Evolutionary conservation across 2,888 invertebrate species (phyloP).

Genomic region (Pollenia angustigena): DNA sequence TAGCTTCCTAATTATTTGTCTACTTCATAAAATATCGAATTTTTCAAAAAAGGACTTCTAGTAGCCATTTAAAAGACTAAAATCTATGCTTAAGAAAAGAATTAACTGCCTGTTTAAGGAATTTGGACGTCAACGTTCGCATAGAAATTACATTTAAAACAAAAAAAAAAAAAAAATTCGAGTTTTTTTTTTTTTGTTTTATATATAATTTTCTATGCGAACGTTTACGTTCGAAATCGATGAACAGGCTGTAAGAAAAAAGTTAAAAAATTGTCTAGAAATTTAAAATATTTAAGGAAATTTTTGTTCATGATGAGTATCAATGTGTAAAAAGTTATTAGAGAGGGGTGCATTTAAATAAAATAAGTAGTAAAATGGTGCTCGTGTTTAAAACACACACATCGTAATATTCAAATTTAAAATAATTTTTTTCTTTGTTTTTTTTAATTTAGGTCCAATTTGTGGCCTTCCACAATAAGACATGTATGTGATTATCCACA

Average conservation of each 20-base stretch:
- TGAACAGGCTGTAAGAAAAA: no score
- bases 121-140: no score
- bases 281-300: not conserved
- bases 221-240: no score
- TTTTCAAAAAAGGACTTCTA: not conserved
- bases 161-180: no score
- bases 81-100: not conserved
- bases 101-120: no score
- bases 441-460: slow-evolving; percentile 80
- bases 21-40: not conserved
- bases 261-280: not conserved
- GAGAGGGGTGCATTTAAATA: slow-evolving; percentile 24
- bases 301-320: slow-evolving; percentile 38
- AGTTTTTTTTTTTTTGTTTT: no score
- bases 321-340: not conserved
- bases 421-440: not conserved
- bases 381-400: slow-evolving; percentile 35
- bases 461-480: slow-evolving; percentile 82
- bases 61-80: not conserved
- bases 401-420: not conserved
- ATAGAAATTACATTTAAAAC: no score
- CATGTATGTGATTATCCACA: slow-evolving; percentile 83
- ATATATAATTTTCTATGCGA: no score
- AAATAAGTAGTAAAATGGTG: slow-evolving; percentile 5
- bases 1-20: not conserved